Evolutionary conservation across 2,888 invertebrate species (phyloP).

Genomic region (Eudasyphora cyanicolor): DNA sequence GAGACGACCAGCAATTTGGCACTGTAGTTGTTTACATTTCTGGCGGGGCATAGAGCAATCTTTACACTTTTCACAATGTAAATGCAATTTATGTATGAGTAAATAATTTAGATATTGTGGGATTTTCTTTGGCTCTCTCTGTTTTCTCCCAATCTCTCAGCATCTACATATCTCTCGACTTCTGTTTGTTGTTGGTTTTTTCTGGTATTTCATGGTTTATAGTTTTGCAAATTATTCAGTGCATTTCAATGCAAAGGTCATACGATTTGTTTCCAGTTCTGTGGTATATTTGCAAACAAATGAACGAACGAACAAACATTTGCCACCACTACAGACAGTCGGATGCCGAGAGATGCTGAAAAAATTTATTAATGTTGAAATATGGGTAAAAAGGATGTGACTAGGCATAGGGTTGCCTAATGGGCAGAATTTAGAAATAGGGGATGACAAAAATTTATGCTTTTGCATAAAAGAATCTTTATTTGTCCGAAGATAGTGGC

Average conservation of each 20-base stretch:
- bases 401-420: no score
- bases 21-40: neutral
- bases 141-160: neutral
- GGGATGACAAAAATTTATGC: no score
- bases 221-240: neutral
- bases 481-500: no score
- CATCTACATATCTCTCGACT: no score
- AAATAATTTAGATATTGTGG: neutral
- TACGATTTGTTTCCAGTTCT: conserved; percentile 16
- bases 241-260: conserved; percentile 60
- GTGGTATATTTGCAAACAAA: neutral
- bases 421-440: neutral
- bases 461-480: no score
- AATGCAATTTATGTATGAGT: neutral
- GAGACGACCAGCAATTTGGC: no score
- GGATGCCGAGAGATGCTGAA: neutral
- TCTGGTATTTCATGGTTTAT: neutral
- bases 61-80: neutral
- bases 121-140: neutral
- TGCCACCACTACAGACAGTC: neutral
- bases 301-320: neutral
- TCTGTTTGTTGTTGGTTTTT: neutral
- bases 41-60: neutral
- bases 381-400: neutral
- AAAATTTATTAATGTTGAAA: conserved; percentile 2